Evolutionary conservation across 1,140 invertebrate genomes (phyloP).

Genomic region (Chironomus striatipennis): DNA sequence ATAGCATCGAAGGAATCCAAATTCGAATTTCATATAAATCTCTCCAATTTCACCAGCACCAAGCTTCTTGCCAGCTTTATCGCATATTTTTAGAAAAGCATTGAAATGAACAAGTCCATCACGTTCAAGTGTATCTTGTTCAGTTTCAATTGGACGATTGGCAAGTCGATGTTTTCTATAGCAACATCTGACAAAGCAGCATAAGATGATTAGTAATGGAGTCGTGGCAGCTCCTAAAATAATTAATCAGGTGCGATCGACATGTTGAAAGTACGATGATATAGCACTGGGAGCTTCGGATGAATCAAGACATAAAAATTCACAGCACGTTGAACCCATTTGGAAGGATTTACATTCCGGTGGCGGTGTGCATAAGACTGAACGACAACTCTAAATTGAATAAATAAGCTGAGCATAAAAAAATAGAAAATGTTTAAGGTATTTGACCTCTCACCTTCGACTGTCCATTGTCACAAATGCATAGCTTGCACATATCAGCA

Average conservation of each 20-base stretch:
- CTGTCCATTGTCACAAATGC: slow-evolving; percentile 75
- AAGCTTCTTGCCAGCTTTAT: not conserved
- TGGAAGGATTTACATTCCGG: slow-evolving; percentile 77
- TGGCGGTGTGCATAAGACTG: slow-evolving; percentile 74
- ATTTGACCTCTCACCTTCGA: slow-evolving; percentile 47
- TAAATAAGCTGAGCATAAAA: not conserved
- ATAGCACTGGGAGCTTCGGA: slow-evolving; percentile 51
- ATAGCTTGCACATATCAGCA: slow-evolving; percentile 72
- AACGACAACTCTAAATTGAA: slow-evolving; percentile 54
- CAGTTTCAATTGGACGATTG: not conserved
- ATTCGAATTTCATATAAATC: not conserved
- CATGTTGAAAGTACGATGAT: slow-evolving; percentile 51
- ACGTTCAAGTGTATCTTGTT: not conserved
- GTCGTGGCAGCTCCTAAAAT: not conserved
- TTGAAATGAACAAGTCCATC: not conserved
- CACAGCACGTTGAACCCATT: slow-evolving; percentile 73
- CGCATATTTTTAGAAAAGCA: not conserved
- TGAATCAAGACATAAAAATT: slow-evolving; percentile 79
- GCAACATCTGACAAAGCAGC: not conserved
- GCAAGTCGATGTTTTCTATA: not conserved
- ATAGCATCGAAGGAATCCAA: not conserved
- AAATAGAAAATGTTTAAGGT: not conserved
- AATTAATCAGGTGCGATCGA: not conserved
- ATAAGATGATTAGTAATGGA: not conserved
- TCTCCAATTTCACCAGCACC: not conserved